phyloP scores from a whole-genome alignment of 1,140 invertebrate species.

The Cardiocondyla obscurior region DNA sequence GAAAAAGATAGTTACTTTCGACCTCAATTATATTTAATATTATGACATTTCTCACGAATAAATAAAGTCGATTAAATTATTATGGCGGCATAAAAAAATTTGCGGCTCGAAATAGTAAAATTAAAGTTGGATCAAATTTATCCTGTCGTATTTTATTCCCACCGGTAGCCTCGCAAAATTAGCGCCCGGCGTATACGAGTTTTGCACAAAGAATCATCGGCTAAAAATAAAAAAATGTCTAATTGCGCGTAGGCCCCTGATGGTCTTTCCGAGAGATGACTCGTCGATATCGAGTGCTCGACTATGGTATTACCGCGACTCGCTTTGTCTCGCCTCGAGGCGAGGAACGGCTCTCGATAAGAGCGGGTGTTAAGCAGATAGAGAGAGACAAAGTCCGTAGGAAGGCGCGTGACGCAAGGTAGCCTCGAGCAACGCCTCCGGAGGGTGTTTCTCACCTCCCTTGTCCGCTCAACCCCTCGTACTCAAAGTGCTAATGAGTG shows the following conservation, averaged over 20 bases:
- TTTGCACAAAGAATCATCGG: neutral
- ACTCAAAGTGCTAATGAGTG: constrained; percentile 84
- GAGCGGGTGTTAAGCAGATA: constrained; percentile 38
- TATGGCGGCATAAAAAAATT: too few species aligned
- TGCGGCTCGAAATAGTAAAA: too few species aligned
- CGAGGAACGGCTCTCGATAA: constrained; percentile 48
- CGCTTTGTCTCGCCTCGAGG: constrained; percentile 30
- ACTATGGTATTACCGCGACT: constrained; percentile 7
- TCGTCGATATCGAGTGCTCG: constrained; percentile 13
- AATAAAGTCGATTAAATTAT: too few species aligned
- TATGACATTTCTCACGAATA: too few species aligned
- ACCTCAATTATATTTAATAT: too few species aligned
- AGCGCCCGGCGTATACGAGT: neutral
- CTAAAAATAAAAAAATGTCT: neutral
- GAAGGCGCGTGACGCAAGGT: constrained; percentile 65
- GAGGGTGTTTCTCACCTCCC: constrained; percentile 62
- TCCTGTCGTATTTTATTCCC: neutral
- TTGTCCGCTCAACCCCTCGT: constrained; percentile 68
- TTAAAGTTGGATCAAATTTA: too few species aligned
- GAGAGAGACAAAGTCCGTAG: constrained; percentile 57
- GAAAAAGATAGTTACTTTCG: too few species aligned
- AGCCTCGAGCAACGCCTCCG: constrained; percentile 64
- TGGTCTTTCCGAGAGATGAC: neutral
- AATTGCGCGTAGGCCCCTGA: neutral
- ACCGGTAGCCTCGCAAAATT: neutral